These are phyloP conservation scores for Coenonympha arcania DNA, from an alignment of 2,888 invertebrate genomes.

Conservation along the genomic window DNA sequence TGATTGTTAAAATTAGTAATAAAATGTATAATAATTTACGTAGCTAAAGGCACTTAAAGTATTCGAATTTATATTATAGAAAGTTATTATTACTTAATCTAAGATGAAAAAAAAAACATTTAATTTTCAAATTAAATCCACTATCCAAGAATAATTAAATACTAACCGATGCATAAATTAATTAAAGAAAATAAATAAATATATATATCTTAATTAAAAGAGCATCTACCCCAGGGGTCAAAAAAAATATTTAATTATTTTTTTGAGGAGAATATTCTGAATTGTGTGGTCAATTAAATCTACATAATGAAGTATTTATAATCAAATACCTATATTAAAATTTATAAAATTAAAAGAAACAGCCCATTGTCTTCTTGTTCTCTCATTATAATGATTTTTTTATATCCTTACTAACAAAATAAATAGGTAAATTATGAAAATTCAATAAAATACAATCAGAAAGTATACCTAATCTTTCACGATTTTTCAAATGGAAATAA, in stretches of 20 bases:
- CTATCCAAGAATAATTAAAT: too few relatives aligned
- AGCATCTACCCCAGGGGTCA: too few relatives aligned
- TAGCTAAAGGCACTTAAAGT: constrained; percentile 26
- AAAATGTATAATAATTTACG: constrained; percentile 18
- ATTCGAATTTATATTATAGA: constrained; percentile 25
- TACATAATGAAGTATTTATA: constrained; percentile 6
- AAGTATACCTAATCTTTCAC: background rate
- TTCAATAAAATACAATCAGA: background rate
- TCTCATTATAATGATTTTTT: too few relatives aligned
- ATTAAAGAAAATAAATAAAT: too few relatives aligned
- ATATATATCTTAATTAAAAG: too few relatives aligned
- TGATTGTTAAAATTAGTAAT: constrained; percentile 5
- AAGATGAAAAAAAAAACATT: background rate
- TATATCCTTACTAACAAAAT: too few relatives aligned
- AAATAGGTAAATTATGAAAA: background rate
- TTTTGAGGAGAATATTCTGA: constrained; percentile 13
- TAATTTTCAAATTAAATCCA: background rate
- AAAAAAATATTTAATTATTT: too few relatives aligned
- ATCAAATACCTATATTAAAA: too few relatives aligned
- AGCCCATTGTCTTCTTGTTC: too few relatives aligned
- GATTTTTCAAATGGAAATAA: background rate
- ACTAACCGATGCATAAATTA: too few relatives aligned
- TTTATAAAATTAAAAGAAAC: too few relatives aligned
- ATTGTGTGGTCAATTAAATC: constrained; percentile 21
- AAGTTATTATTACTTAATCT: background rate